Conservation (phyloP, 2,113 vertebrate genomes). For the Phaethornis superciliosus region DNA sequence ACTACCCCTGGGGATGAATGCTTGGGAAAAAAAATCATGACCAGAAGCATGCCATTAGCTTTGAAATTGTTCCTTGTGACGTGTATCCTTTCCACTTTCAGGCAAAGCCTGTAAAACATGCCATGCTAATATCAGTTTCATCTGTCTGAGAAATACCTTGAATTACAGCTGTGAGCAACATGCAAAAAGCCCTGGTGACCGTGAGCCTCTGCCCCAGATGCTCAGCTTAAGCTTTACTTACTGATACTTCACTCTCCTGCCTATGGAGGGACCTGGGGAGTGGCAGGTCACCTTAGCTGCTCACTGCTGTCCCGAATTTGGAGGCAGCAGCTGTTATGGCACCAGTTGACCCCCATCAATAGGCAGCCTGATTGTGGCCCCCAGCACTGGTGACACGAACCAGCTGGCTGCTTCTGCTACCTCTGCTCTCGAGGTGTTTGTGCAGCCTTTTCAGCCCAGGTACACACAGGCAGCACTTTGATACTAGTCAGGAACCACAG, state of each 20-base stretch:
- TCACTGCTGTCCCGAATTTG: not conserved
- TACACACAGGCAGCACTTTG: fast-evolving
- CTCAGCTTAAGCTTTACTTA: not conserved
- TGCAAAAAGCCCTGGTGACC: fast-evolving
- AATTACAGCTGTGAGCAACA: not conserved
- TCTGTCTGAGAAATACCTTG: not conserved
- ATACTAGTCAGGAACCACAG: not conserved
- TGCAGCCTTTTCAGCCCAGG: not conserved
- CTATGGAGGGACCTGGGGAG: not conserved
- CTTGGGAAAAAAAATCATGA: not conserved
- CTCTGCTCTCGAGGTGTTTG: fast-evolving
- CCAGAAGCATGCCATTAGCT: fast-evolving
- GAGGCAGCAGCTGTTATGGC: not conserved
- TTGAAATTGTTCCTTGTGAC: not conserved
- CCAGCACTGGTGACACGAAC: not conserved
- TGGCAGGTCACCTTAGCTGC: not conserved
- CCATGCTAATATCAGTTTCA: not conserved
- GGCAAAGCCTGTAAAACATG: not conserved
- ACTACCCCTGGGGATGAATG: not conserved
- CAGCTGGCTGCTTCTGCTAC: not conserved
- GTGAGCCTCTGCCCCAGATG: not conserved
- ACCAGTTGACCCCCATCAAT: not conserved
- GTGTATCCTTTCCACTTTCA: not conserved
- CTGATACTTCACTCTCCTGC: not conserved
- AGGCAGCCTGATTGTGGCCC: not conserved